Evolutionary conservation across 2,888 invertebrate genomes (phyloP), one percentile per base, ranked within the genome.

Genomic region (Priapulus caudatus): DNA sequence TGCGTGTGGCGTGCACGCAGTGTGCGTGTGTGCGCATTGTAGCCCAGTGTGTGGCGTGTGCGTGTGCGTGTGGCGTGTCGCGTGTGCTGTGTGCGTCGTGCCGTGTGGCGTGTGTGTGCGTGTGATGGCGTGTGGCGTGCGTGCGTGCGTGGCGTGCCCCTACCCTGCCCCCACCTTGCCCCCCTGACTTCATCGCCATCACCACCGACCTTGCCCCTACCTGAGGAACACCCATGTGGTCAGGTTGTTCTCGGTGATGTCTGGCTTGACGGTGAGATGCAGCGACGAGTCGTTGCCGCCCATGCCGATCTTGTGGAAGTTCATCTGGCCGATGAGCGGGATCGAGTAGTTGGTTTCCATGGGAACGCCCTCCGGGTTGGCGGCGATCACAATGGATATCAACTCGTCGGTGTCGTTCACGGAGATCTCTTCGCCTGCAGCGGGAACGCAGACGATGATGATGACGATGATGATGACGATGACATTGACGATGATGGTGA

Each of bases 381-480:
- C 33, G 33, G 33, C 33, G n/a, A 33, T 33, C 10, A 33, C 33
- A 33, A 33, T 33, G 33, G 33, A 33, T 10, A 33, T 33, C 10
- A 33, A n/a, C n/a, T 33, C 33, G n/a, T n/a, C n/a, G 10, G 33
- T 33, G 10, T 33, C 33, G 10, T 33, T 33, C 33, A 33, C 33
- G 10, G 33, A n/a, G 10, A 33, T 33, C 10, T 10, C 33, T 33
- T 10, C 10, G 10, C 33, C 33, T 33, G 33, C 33, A 33, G 33
- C 10, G 10, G 33, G 33, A 33, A 33, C n/a, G n/a, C n/a, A n/a
- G 33, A 33, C n/a, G 33, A 33, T 33, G 33, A 33, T n/a, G 33
- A 33, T 33, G 33, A 33, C 33, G 33, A 33, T n/a, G 33, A 33
- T n/a, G 33, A 33, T n/a, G 33, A 33, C n/a, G 33, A 33, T 33